Percentiles rank a stretch among this genome's conserved stretches.
Conservation (phyloP, 1,140 invertebrate species). For the Nylanderia fulva region DNA sequence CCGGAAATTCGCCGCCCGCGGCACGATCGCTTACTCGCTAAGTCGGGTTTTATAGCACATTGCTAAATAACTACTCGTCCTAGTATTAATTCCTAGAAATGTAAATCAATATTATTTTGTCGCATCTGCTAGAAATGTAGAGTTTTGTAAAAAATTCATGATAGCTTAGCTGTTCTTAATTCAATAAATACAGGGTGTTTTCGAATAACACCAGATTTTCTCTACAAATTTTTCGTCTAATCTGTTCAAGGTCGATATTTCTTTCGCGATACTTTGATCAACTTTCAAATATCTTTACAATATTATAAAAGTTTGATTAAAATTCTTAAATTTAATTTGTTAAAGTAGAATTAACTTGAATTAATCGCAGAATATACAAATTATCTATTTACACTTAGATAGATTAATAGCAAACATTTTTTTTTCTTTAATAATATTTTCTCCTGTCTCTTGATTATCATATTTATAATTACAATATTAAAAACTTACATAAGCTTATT, state of each 20-base stretch:
- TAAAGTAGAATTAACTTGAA: background rate
- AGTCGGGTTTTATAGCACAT: constrained; percentile 24
- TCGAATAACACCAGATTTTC: background rate
- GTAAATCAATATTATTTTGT: constrained; percentile 50
- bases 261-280: background rate
- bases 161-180: constrained; percentile 11
- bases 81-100: constrained; percentile 44
- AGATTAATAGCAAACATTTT: background rate
- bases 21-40: constrained; percentile 54
- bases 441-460: background rate
- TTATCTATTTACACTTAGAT: background rate
- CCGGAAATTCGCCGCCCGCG: constrained; percentile 56
- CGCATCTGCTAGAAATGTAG: constrained; percentile 42
- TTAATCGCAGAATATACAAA: background rate
- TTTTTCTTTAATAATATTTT: background rate
- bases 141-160: background rate
- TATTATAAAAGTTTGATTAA: background rate
- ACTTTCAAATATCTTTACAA: background rate
- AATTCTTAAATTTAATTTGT: too few relatives aligned
- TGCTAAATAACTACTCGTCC: background rate
- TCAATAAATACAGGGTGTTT: constrained; percentile 32
- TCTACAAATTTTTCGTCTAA: background rate
- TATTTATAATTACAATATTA: background rate
- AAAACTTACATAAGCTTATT: background rate
- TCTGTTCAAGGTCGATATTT: background rate